Evolutionary conservation across 2,113 vertebrate genomes (phyloP), one percentile per base, ranked within the genome.

Genomic region (Cyprinodon variegatus): DNA sequence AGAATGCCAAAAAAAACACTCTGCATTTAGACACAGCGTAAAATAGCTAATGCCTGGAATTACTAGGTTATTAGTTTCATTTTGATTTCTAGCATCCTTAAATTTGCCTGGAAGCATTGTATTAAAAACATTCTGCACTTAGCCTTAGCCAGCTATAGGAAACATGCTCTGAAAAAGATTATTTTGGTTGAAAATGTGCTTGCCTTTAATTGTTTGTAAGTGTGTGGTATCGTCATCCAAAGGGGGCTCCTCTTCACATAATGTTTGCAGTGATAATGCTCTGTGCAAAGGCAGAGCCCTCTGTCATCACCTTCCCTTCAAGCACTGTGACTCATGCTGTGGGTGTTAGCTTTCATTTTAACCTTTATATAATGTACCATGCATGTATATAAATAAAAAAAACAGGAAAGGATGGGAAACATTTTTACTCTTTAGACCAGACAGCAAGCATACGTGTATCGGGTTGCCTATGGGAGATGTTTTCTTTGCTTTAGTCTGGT

Each of bases 271-370:
- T 77, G 85, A 79, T 91, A 83, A 89, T 82, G 78, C 84, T 80
- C 40, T 37, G 68, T 38, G 68, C 39, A 76, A 29, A 70, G 87
- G 81, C 84, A 83, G 71, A 87, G 79, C 85, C 81, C 68, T 17
- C 68, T 76, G 83, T 84, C 86, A 85, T 82, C 88, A 84, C 66
- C 81, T 68, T 82, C 77, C 61, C 76, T 83, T 87, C 70, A 77
- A 85, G 75, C 70, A 82, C 78, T 65, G 66, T 91, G 89, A 91
- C 59, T 92, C 86, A 91, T 83, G 63, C 72, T 74, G 89, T 92
- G 86, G 88, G 89, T 66, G 84, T 77, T 87, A 85, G 90, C 76
- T 88, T 81, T 87, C 83, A 85, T 74, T 72, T 59, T 75, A 75
- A 82, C 69, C 22, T 80, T 76, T 76, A 74, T 65, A 81, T 65